Evolutionary conservation across 2,113 vertebrate genomes (phyloP).

Genomic region (Cryptomyrus ogoouensis): DNA sequence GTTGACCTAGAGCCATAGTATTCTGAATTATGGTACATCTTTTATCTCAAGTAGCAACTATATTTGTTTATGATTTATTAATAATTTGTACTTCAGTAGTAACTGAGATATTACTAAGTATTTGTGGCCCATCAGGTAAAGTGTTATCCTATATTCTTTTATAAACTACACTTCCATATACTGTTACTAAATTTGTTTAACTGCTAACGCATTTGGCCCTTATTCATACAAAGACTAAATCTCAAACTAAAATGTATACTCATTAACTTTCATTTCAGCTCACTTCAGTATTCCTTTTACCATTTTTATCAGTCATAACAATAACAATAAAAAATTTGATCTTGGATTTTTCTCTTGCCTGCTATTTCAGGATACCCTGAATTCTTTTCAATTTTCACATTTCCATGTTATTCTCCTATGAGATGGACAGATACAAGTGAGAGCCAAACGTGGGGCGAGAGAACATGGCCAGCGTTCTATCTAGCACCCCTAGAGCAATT

Average conservation of each 20-base stretch:
- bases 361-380: not conserved
- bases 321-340: not conserved
- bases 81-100: not conserved
- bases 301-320: not conserved
- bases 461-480: not conserved
- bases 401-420: not conserved
- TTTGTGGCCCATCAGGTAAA: too few species aligned
- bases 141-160: not conserved
- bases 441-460: not conserved
- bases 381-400: not conserved
- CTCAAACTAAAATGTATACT: not conserved
- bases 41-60: not conserved
- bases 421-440: not conserved
- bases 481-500: not conserved
- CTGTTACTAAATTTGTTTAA: not conserved
- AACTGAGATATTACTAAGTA: not conserved
- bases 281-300: not conserved
- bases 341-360: not conserved
- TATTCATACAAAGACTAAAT: not conserved
- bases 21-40: not conserved
- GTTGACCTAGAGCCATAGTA: not conserved
- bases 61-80: not conserved
- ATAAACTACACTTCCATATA: not conserved
- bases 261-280: not conserved
- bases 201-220: not conserved